phyloP scores from a whole-genome alignment of 2,797 vertebrate species.

The Carduelis carduelis region DNA sequence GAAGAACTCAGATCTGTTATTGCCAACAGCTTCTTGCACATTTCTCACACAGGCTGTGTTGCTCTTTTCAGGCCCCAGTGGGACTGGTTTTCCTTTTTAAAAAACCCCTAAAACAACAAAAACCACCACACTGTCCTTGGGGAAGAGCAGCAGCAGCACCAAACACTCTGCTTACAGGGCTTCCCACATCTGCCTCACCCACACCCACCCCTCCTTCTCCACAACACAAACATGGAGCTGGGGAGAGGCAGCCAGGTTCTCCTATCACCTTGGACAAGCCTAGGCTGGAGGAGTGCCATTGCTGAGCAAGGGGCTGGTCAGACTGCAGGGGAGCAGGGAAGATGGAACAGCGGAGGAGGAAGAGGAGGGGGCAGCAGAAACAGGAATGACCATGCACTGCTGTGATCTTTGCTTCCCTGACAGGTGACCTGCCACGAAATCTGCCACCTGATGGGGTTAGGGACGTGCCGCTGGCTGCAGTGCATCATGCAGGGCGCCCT shows the following conservation, averaged over 20 bases:
- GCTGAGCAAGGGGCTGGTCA: neutral
- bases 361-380: neutral
- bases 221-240: neutral
- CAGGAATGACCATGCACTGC: rapidly evolving
- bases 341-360: neutral
- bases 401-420: neutral
- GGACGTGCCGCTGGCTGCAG: conserved; percentile 76
- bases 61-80: neutral
- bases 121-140: neutral
- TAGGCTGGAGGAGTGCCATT: neutral
- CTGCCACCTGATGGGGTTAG: conserved; percentile 75
- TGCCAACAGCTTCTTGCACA: neutral
- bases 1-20: neutral
- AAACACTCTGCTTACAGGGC: neutral
- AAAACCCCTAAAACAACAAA: neutral
- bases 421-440: conserved; percentile 73
- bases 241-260: neutral
- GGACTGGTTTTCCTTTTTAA: neutral
- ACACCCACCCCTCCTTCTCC: neutral
- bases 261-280: neutral
- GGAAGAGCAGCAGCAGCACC: neutral
- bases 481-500: conserved; percentile 76
- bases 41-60: neutral
- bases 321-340: rapidly evolving
- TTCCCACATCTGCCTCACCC: neutral